phyloP scores from a whole-genome alignment of 1,140 invertebrate genomes.

The Zaprionus tsacasi region DNA sequence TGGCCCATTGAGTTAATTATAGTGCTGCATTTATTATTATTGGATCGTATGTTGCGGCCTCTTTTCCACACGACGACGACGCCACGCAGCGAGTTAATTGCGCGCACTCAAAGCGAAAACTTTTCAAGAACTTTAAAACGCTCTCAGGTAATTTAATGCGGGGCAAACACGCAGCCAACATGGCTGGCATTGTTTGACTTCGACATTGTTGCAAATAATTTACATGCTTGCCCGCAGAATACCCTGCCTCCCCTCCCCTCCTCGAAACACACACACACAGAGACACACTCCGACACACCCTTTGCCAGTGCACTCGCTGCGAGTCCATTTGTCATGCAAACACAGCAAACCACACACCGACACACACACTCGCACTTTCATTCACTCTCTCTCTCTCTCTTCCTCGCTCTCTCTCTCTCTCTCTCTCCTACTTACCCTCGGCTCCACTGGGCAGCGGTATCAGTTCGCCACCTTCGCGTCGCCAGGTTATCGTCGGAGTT shows the following conservation, averaged over 20 bases:
- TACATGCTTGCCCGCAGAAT: constrained; percentile 39
- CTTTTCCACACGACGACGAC: constrained; percentile 1
- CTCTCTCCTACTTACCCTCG: constrained; percentile 85
- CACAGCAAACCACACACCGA: constrained; percentile 17
- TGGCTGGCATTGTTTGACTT: constrained; percentile 33
- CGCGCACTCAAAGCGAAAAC: not conserved
- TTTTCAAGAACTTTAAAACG: constrained; percentile 49
- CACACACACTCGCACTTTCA: constrained; percentile 5
- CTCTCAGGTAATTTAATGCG: constrained; percentile 60
- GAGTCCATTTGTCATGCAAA: constrained; percentile 51
- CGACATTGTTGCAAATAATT: constrained; percentile 49
- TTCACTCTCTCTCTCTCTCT: not conserved
- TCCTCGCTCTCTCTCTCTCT: no score
- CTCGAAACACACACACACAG: not conserved
- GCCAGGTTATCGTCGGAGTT: constrained; percentile 92
- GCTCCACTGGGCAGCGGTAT: constrained; percentile 87
- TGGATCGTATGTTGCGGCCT: constrained; percentile 12
- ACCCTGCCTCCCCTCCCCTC: not conserved
- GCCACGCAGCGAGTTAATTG: constrained; percentile 38
- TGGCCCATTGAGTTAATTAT: constrained; percentile 37
- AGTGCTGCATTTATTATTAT: constrained; percentile 28
- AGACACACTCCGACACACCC: not conserved
- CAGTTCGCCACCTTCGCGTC: constrained; percentile 90
- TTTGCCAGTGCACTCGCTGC: not conserved
- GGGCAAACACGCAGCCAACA: constrained; percentile 40